phyloP scores from a whole-genome alignment of 2,113 vertebrate genomes.

The Rostratula benghalensis region DNA sequence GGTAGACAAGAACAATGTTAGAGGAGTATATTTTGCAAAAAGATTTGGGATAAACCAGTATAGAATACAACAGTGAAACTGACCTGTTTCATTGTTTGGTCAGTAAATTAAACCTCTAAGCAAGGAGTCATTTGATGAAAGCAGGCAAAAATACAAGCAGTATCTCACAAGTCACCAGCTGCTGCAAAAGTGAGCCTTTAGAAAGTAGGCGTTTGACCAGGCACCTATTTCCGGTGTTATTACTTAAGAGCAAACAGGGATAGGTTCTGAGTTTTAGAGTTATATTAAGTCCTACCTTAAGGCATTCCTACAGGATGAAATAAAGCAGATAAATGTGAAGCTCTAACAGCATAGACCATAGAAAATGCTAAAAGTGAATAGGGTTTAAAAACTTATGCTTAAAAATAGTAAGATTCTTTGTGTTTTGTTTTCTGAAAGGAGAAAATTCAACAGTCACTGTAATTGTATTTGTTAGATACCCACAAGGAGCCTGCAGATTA shows the following conservation, averaged over 20 bases:
- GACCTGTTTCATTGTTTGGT: accelerated
- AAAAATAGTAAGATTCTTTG: not conserved
- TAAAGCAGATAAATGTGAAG: not conserved
- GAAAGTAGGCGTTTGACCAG: accelerated
- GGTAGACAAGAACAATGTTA: not conserved
- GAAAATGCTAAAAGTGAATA: not conserved
- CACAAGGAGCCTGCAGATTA: not conserved
- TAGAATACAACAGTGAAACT: not conserved
- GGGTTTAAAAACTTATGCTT: not conserved
- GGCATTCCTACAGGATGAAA: not conserved
- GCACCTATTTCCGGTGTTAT: not conserved
- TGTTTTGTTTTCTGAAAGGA: constrained; percentile 39
- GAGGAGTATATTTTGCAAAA: not conserved
- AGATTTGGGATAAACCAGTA: not conserved
- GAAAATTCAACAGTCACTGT: not conserved
- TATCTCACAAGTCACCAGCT: not conserved
- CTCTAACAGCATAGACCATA: not conserved
- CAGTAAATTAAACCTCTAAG: not conserved
- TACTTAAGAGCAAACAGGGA: not conserved
- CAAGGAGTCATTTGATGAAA: not conserved
- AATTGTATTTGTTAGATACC: constrained; percentile 12
- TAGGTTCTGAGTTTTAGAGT: not conserved
- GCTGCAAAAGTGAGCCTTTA: not conserved
- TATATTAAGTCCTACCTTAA: accelerated
- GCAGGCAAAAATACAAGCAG: not conserved